A percentile compares a stretch with the other conserved stretches of the same genome.
Evolutionary conservation across 1,140 invertebrate species (phyloP).

Genomic region (Drosophila quadrilineata): DNA sequence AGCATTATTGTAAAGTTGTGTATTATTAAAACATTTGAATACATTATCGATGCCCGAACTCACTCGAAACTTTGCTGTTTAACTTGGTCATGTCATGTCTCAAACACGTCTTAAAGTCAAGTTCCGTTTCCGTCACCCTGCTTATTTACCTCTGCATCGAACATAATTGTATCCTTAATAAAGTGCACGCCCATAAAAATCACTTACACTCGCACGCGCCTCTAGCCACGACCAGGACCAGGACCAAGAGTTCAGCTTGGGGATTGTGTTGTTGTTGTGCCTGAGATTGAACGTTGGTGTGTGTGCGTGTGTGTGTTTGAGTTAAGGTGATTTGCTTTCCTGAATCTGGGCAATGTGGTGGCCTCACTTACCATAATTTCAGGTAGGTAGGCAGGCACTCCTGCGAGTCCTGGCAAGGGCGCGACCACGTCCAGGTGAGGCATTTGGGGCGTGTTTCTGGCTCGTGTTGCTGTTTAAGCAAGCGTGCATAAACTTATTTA

Average conservation of each 20-base stretch:
- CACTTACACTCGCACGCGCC: constrained; percentile 51
- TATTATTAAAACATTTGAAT: too few species aligned
- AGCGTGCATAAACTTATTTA: constrained; percentile 76
- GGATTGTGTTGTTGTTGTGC: too few species aligned
- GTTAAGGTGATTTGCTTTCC: neutral
- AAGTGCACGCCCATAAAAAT: constrained; percentile 62
- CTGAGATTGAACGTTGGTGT: too few species aligned
- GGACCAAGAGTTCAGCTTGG: too few species aligned
- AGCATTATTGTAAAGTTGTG: too few species aligned
- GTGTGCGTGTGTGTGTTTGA: neutral
- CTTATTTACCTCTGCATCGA: constrained; percentile 7
- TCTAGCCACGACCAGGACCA: neutral
- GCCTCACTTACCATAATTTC: constrained; percentile 46
- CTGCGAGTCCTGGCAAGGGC: too few species aligned
- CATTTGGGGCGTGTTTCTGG: constrained; percentile 15
- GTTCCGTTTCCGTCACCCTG: constrained; percentile 4
- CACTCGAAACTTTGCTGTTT: constrained; percentile 12
- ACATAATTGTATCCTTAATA: constrained; percentile 62
- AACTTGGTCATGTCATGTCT: neutral
- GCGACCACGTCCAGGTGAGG: too few species aligned
- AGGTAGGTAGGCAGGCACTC: constrained; percentile 1
- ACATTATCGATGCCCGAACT: too few species aligned
- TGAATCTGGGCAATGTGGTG: constrained; percentile 25
- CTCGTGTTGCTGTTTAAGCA: constrained; percentile 66
- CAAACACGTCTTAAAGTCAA: constrained; percentile 20